Evolutionary conservation across 2,888 invertebrate species (phyloP).

Genomic region (Zaprionus obscuricornis): DNA sequence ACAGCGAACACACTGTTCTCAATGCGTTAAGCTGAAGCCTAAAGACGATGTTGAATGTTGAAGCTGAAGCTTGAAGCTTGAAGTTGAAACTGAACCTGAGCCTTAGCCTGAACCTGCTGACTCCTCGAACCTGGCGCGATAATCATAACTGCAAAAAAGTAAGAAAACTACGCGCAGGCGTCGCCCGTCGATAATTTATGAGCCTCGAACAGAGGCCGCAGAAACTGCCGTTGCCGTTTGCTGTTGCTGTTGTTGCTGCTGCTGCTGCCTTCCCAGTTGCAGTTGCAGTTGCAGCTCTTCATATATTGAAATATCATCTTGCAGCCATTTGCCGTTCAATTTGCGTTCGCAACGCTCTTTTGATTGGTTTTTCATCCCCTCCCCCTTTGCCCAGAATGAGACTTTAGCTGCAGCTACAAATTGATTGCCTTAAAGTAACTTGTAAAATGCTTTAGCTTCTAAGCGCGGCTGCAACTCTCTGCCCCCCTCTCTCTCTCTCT

Average conservation of each 20-base stretch:
- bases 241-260: too few species aligned
- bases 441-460: slow-evolving; percentile 76
- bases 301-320: slow-evolving; percentile 77
- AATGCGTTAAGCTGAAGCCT: slow-evolving; percentile 31
- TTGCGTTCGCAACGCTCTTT: slow-evolving; percentile 77
- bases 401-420: slow-evolving; percentile 54
- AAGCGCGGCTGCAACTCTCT: slow-evolving; percentile 11
- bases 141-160: slow-evolving; percentile 77
- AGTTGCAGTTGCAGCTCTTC: too few species aligned
- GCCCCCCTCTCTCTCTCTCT: background rate
- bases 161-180: slow-evolving; percentile 75
- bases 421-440: slow-evolving; percentile 80
- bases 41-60: too few species aligned
- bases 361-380: slow-evolving; percentile 67
- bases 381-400: slow-evolving; percentile 7
- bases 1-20: slow-evolving; percentile 12
- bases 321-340: slow-evolving; percentile 76
- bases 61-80: slow-evolving; percentile 8
- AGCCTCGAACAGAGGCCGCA: slow-evolving; percentile 31
- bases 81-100: background rate
- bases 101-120: background rate
- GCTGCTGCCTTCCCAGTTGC: too few species aligned
- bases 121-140: slow-evolving; percentile 62
- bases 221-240: slow-evolving; percentile 21
- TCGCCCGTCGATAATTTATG: slow-evolving; percentile 73